Base-by-base conservation (phyloP, 2,113 vertebrate genomes). In the Clarias gariepinus region DNA sequence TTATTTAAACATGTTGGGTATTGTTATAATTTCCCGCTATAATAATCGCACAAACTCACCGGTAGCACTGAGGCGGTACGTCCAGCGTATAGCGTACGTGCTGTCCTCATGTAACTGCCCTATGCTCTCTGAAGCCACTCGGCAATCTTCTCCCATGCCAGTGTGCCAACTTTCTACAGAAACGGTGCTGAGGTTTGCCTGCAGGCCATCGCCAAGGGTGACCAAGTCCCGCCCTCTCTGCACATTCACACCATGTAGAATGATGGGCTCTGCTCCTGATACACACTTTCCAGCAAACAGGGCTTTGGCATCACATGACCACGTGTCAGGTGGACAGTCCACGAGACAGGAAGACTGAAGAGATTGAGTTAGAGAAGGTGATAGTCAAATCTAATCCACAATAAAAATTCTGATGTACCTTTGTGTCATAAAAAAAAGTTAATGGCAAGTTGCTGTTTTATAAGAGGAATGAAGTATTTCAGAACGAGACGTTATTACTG, bases 21-120 rank as follows among this genome's bases (percentile, higher is more conserved):
- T 3, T 36, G 9, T 71, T 41, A 9, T 21, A 2, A 71, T 36
- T 36, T 36, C 36, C 8, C 33, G 11, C 19, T 3, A 36, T 12
- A 76, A 47, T 25, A 3, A 76, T 52, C 21, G 28, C 36, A 83
- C 33, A 77, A 5, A 86, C 93, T 85, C 28, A 94, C 95, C 95
- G 4, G 79, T 53, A 18, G 82, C 21, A 80, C 16, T 82, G 80
- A 94, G 71, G 73, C 7, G 85, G 90, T 95, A 95, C 0, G 86
- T 94, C 95, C 94, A 95, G 90, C 93, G 90, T 66, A 96, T 55
- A 84, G 95, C 91, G 33, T 95, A 96, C 2, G 95, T 92, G 83
- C 94, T 93, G 28, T 90, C 93, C 78, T 96, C 94, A 21, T 95
- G 90, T 23, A 96, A 92, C 90, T 96, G 95, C 1, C 95, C 94